Base-by-base conservation (phyloP, 2,797 vertebrate species). In the Aythya fuligula region DNA sequence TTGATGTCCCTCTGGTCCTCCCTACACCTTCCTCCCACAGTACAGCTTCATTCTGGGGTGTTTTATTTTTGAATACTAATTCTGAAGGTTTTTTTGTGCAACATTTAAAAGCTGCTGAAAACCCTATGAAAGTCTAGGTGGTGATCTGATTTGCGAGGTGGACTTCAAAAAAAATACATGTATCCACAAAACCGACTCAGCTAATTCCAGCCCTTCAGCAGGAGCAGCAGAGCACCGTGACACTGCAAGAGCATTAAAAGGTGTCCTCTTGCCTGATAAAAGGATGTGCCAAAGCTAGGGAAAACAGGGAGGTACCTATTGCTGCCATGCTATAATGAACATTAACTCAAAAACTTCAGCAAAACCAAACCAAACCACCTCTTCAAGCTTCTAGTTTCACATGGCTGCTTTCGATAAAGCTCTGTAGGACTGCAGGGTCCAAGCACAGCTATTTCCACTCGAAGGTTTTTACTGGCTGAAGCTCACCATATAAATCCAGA, bases 381-480 rank as follows among this genome's bases (percentile, higher is more conserved):
- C 21, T 87, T 62, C 1, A 15, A 76, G 34, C 45, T 91, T 80
- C 75, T 93, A 66, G 8, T 87, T 91, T 93, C 28, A 17, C 39
- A 15, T 49, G 49, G 64, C 38, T 88, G 49, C 15, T 84, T 93
- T 84, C 66, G 65, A 67, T 89, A 57, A 81, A 88, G 71, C 12
- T 75, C 25, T 83, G 9, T 30, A 61, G 56, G 58, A 87, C 39
- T 57, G 88, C 54, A 79, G 21, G 45, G 47, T 87, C 57, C 10
- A 12, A 91, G 84, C 8, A 38, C 5, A 67, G 69, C 51, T 85
- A 91, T 85, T 79, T 92, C n/a, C 51, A 21, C 80, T 92, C 76
- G 78, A 47, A 11, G 45, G 38, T n/a, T 95, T 95, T 93, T 94
- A 94, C 34, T 73, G 32, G 53, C 77, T 91, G n/a, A 65, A 88